A percentile compares a stretch with the other conserved stretches of the same genome.
These are phyloP conservation scores for Probaryconus sp. DNA, from an alignment of 1,140 invertebrate species.

Conservation along the genomic window DNA sequence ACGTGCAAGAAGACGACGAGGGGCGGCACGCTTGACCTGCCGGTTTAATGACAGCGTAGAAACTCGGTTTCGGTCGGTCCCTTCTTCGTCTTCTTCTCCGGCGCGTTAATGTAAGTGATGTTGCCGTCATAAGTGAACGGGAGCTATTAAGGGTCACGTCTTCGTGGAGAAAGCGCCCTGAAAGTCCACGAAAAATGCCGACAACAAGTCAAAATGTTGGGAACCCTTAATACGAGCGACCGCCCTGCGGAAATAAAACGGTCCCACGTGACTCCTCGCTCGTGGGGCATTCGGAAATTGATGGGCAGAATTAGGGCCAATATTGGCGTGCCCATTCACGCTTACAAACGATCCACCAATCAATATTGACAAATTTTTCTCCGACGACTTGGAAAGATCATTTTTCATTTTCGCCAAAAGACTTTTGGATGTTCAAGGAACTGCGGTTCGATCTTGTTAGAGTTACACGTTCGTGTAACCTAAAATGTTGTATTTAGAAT, in stretches of 20 bases:
- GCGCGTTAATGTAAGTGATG: too few species aligned
- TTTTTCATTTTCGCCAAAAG: too few species aligned
- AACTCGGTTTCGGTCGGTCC: too few species aligned
- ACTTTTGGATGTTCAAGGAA: too few species aligned
- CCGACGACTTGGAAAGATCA: too few species aligned
- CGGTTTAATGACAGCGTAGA: constrained; percentile 65
- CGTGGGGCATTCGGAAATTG: constrained; percentile 18
- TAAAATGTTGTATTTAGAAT: too few species aligned
- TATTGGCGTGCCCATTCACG: constrained; percentile 19
- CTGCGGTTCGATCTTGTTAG: too few species aligned
- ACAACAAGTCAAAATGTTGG: constrained; percentile 25
- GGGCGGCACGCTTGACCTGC: constrained; percentile 71
- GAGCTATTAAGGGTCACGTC: too few species aligned
- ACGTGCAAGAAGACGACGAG: constrained; percentile 54
- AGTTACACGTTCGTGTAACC: too few species aligned
- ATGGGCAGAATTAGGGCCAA: constrained; percentile 39
- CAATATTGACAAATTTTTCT: constrained; percentile 27
- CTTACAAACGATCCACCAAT: constrained; percentile 28
- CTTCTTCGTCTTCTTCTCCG: constrained; percentile 22
- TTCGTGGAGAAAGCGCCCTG: too few species aligned
- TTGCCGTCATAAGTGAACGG: too few species aligned
- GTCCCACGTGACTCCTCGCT: constrained; percentile 23
- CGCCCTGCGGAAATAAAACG: constrained; percentile 28
- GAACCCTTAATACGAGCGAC: constrained; percentile 17
- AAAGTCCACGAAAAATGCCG: constrained; percentile 1